A percentile compares a stretch with the other conserved stretches of the same genome.
These are phyloP conservation scores for Lacerta agilis DNA, from an alignment of 2,797 vertebrate species.

Conservation along the genomic window DNA sequence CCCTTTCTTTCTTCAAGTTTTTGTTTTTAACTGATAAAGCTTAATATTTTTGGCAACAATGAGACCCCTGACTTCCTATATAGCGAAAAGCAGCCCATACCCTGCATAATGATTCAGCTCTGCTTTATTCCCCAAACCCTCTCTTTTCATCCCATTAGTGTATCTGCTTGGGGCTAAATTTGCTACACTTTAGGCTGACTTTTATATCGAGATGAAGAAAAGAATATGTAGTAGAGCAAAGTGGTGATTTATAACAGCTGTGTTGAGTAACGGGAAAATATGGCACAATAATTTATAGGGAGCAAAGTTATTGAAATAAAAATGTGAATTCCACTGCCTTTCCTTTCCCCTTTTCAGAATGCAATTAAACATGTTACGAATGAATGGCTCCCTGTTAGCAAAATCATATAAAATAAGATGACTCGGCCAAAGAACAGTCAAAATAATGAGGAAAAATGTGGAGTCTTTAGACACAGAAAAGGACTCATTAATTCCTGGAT, in stretches of 20 bases:
- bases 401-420: constrained; percentile 49
- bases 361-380: constrained; percentile 37
- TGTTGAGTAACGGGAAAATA: constrained; percentile 39
- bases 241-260: constrained; percentile 37
- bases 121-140: constrained; percentile 27
- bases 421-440: constrained; percentile 22
- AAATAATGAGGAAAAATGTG: constrained; percentile 22
- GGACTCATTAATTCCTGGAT: background rate
- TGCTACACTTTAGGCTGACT: constrained; percentile 34
- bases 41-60: constrained; percentile 9
- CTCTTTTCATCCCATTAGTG: constrained; percentile 39
- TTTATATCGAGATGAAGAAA: constrained; percentile 52
- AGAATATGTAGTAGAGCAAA: constrained; percentile 37
- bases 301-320: background rate
- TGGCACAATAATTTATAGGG: background rate
- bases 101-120: constrained; percentile 40
- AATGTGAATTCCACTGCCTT: constrained; percentile 9
- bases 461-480: constrained; percentile 17
- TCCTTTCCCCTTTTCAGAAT: constrained; percentile 32
- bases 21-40: background rate
- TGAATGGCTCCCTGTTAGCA: constrained; percentile 23
- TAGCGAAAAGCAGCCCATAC: background rate
- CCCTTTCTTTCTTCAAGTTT: background rate
- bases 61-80: background rate
- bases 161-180: constrained; percentile 36